A percentile compares a stretch with the other conserved stretches of the same genome.
Evolutionary conservation across 1,140 invertebrate species (phyloP).

Genomic region (Nasonia giraulti): DNA sequence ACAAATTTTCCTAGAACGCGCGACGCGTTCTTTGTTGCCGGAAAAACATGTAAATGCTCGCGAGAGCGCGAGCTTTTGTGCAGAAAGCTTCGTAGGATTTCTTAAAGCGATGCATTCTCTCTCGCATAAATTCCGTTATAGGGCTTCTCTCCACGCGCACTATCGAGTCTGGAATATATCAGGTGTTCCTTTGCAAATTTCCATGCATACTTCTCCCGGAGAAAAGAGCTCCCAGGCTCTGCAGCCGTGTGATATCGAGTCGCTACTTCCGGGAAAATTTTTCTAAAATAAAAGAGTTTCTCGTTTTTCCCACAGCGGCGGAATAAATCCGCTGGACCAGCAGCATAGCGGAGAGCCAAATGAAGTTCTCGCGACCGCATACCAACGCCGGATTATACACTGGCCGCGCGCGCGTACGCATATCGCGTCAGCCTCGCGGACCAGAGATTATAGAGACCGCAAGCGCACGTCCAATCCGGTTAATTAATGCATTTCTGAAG

Average conservation of each 20-base stretch:
- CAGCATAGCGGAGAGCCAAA: not conserved
- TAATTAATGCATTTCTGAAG: conserved; percentile 26
- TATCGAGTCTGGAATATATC: not conserved
- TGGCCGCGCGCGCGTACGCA: not conserved
- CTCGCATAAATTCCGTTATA: not conserved
- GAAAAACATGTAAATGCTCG: not conserved
- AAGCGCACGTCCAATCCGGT: not conserved
- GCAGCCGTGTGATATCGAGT: too few relatives aligned
- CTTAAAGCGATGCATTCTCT: not conserved
- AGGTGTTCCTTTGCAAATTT: not conserved
- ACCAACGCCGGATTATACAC: not conserved
- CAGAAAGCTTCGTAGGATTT: not conserved
- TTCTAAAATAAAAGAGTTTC: too few relatives aligned
- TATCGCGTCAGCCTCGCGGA: not conserved
- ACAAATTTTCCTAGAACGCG: too few relatives aligned
- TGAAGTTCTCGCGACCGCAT: not conserved
- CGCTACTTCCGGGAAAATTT: too few relatives aligned
- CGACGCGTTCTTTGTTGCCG: too few relatives aligned
- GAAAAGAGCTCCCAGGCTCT: too few relatives aligned
- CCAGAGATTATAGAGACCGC: not conserved
- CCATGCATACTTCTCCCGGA: not conserved
- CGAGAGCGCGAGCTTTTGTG: not conserved
- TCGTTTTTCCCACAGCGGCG: too few relatives aligned
- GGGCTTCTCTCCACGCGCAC: not conserved
- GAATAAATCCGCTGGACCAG: not conserved